Percentiles rank a stretch among this genome's conserved stretches.
These are phyloP conservation scores for Holotrichia oblita DNA, from an alignment of 1,140 invertebrate genomes.

Conservation along the genomic window DNA sequence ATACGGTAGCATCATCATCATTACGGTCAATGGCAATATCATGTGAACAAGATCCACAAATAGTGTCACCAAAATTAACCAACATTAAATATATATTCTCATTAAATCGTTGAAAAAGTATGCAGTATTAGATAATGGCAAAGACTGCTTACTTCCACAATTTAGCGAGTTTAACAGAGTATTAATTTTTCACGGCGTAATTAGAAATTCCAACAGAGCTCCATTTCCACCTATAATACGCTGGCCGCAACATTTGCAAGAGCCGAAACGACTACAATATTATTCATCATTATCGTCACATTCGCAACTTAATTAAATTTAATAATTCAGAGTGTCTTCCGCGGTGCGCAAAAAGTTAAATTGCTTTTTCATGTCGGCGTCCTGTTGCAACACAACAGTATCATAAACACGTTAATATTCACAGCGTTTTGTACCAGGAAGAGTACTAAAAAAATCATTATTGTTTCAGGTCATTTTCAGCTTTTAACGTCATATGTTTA, in stretches of 20 bases:
- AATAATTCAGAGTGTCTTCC: slow-evolving; percentile 8
- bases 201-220: too few relatives aligned
- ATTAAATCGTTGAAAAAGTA: too few relatives aligned
- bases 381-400: not conserved
- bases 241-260: not conserved
- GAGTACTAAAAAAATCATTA: not conserved
- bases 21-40: too few relatives aligned
- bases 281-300: slow-evolving; percentile 9
- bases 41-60: too few relatives aligned
- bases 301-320: slow-evolving; percentile 8
- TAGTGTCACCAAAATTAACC: too few relatives aligned
- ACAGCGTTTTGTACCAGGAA: not conserved
- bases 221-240: not conserved
- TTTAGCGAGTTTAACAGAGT: too few relatives aligned
- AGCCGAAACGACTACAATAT: not conserved
- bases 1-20: too few relatives aligned
- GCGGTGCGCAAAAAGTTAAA: slow-evolving; percentile 1
- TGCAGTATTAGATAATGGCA: too few relatives aligned
- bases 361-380: slow-evolving; percentile 10
- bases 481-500: not conserved
- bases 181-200: too few relatives aligned
- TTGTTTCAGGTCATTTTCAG: not conserved
- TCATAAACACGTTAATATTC: not conserved
- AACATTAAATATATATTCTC: too few relatives aligned
- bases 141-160: too few relatives aligned